Evolutionary conservation across 2,888 invertebrate genomes (phyloP).

Genomic region (Agrilus biguttatus): DNA sequence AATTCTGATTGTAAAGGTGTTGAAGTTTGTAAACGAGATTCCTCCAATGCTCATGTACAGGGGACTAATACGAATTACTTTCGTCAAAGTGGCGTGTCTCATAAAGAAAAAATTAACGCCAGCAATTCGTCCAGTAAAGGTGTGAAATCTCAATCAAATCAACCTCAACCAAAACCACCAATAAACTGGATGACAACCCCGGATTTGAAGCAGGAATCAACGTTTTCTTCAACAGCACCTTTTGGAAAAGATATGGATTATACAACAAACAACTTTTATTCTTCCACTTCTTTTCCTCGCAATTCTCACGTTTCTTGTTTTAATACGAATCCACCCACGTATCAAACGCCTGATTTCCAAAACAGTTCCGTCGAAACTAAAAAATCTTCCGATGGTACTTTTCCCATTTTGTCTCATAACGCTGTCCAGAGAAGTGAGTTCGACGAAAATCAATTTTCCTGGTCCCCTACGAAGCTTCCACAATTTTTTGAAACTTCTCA

Average conservation of each 20-base stretch:
- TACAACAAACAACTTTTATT: slow-evolving; percentile 15
- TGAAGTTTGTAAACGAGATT: slow-evolving; percentile 2
- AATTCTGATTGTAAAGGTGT: slow-evolving; percentile 2
- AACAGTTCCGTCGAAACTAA: slow-evolving; percentile 12
- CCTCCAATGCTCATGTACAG: slow-evolving; percentile 1
- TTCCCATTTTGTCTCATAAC: slow-evolving; percentile 14
- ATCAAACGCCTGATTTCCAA: slow-evolving; percentile 14
- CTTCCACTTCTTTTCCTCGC: slow-evolving; percentile 16
- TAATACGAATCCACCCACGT: slow-evolving; percentile 14
- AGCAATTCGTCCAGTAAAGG: neutral
- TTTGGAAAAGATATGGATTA: slow-evolving; percentile 28
- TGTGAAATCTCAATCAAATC: slow-evolving; percentile 5
- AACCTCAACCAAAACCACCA: slow-evolving; percentile 29
- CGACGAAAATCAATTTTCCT: slow-evolving; percentile 38
- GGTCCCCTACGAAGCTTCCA: slow-evolving; percentile 39
- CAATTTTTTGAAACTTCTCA: slow-evolving; percentile 30
- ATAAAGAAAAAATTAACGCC: slow-evolving; percentile 4
- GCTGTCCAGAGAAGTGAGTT: slow-evolving; percentile 17
- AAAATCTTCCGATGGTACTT: slow-evolving; percentile 14
- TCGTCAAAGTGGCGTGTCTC: slow-evolving; percentile 3
- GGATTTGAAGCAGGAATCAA: slow-evolving; percentile 27
- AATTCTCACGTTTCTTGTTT: slow-evolving; percentile 17
- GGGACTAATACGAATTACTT: slow-evolving; percentile 4
- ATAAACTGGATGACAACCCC: slow-evolving; percentile 51
- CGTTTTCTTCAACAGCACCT: slow-evolving; percentile 21